These are phyloP conservation scores for Drosophila demipolita DNA, from an alignment of 2,888 invertebrate species.

Conservation along the genomic window DNA sequence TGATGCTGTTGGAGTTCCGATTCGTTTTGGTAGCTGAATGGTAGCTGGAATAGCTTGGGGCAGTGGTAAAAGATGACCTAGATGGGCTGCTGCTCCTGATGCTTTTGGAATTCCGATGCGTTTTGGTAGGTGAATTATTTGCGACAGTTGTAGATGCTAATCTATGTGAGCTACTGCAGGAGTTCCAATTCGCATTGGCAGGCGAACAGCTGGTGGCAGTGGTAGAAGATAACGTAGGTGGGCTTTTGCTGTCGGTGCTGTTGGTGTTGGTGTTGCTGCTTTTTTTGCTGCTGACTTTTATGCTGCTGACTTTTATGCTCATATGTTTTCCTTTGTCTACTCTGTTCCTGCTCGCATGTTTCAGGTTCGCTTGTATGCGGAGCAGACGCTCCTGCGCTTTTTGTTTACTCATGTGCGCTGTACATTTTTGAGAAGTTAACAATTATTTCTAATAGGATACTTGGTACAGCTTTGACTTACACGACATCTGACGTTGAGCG, in stretches of 20 bases:
- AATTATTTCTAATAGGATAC: background rate
- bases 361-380: conserved; percentile 5
- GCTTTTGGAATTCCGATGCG: background rate
- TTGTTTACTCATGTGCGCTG: background rate
- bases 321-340: background rate
- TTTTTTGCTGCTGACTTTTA: background rate
- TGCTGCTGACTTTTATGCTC: background rate
- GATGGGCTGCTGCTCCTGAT: background rate
- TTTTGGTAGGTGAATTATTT: too few relatives aligned
- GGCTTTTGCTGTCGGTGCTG: background rate
- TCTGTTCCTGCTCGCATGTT: background rate
- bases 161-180: too few relatives aligned
- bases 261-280: background rate
- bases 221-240: background rate
- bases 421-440: background rate
- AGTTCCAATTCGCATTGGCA: background rate
- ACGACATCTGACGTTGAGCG: background rate
- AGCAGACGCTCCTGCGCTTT: conserved; percentile 12
- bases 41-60: background rate
- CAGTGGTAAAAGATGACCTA: background rate
- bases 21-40: background rate
- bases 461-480: background rate
- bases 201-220: background rate
- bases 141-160: background rate
- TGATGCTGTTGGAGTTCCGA: background rate